These are phyloP conservation scores for Eumerus sabulonum DNA, from an alignment of 2,888 invertebrate genomes.

Conservation along the genomic window DNA sequence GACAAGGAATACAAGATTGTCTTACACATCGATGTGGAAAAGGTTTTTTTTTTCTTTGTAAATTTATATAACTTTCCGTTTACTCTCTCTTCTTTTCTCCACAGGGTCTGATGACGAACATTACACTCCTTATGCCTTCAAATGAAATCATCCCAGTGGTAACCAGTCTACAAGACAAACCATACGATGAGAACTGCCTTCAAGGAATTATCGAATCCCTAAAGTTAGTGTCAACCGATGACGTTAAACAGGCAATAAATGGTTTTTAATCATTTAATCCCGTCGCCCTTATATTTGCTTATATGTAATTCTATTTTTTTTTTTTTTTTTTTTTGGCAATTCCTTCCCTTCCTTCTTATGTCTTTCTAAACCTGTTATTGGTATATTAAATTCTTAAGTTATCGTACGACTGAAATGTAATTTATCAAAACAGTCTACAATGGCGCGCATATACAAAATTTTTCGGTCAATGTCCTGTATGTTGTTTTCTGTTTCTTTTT, in stretches of 20 bases:
- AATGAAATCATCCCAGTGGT: slow-evolving; percentile 77
- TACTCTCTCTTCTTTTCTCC: not conserved
- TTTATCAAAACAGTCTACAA: slow-evolving; percentile 14
- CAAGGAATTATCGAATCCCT: slow-evolving; percentile 77
- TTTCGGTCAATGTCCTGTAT: slow-evolving; percentile 24
- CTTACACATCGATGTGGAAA: slow-evolving; percentile 81
- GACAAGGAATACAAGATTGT: slow-evolving; percentile 81
- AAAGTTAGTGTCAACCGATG: slow-evolving; percentile 78
- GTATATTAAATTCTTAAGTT: slow-evolving; percentile 10
- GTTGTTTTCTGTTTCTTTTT: slow-evolving; percentile 1
- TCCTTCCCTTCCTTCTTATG: not conserved
- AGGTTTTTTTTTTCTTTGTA: slow-evolving; percentile 71
- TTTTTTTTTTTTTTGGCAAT: slow-evolving; percentile 6
- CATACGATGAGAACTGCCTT: slow-evolving; percentile 77
- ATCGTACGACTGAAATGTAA: slow-evolving; percentile 39
- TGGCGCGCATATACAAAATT: slow-evolving; percentile 47
- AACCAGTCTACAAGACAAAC: slow-evolving; percentile 75
- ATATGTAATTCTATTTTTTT: slow-evolving; percentile 16
- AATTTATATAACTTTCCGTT: no score
- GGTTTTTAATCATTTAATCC: slow-evolving; percentile 72
- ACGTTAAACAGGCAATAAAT: slow-evolving; percentile 79
- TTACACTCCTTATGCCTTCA: slow-evolving; percentile 75
- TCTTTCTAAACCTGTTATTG: not conserved
- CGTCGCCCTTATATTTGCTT: slow-evolving; percentile 4
- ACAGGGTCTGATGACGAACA: slow-evolving; percentile 75